Conservation (phyloP, 2,797 vertebrate species). For the Hephaestus fuliginosus region DNA sequence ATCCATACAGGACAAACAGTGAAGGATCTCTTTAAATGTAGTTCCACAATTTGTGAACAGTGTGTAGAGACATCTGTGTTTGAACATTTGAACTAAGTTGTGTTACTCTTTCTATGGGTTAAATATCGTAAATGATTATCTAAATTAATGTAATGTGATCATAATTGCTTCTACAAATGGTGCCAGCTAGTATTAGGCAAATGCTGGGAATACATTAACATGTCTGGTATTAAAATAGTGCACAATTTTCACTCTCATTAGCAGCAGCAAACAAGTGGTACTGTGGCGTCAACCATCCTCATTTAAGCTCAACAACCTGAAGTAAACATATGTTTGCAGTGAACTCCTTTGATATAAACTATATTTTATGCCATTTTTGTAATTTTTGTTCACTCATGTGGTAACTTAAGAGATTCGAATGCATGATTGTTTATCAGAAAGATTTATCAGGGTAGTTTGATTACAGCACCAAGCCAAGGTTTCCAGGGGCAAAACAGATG, state of each 20-base stretch:
- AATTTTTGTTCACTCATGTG: no score
- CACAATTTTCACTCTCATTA: background rate
- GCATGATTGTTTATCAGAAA: background rate
- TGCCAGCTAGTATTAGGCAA: background rate
- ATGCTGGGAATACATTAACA: background rate
- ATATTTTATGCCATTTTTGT: no score
- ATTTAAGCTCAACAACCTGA: no score
- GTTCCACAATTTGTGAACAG: background rate
- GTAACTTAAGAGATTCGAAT: no score
- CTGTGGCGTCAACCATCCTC: no score
- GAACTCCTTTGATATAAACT: no score
- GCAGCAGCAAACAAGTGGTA: background rate
- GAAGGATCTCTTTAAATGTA: background rate
- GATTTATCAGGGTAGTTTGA: conserved; percentile 1
- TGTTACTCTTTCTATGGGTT: background rate
- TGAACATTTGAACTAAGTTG: background rate
- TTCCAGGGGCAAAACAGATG: background rate
- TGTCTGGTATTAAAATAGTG: background rate
- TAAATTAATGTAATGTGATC: background rate
- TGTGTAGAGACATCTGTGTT: background rate
- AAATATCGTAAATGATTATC: background rate
- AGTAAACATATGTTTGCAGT: background rate
- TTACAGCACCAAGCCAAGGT: background rate
- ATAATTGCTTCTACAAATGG: background rate
- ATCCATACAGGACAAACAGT: background rate